phyloP scores from a whole-genome alignment of 2,113 vertebrate genomes.

The Rhinoderma darwinii region DNA sequence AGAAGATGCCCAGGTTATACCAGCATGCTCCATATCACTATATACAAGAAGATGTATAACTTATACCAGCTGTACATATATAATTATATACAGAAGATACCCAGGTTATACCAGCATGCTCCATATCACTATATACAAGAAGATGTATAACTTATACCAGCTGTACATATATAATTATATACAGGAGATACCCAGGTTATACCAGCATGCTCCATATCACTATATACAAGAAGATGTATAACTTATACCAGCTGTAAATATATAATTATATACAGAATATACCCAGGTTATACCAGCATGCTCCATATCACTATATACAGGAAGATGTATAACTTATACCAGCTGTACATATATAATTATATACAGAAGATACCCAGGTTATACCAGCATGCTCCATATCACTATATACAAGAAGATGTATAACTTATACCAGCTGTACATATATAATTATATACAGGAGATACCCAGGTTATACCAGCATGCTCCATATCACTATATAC shows the following conservation, averaged over 20 bases:
- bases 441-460: no score
- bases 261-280: no score
- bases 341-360: neutral
- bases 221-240: neutral
- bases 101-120: neutral
- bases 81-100: no score
- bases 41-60: neutral
- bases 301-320: neutral
- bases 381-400: no score
- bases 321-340: neutral
- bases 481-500: neutral
- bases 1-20: neutral
- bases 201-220: no score
- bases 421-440: neutral
- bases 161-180: neutral
- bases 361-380: neutral
- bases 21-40: no score
- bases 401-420: neutral
- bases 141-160: neutral
- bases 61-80: neutral
- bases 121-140: neutral
- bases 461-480: no score
- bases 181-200: neutral
- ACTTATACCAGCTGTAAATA: neutral
- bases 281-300: neutral